phyloP scores from a whole-genome alignment of 2,797 vertebrate species.

The Sebastes flavidus region DNA sequence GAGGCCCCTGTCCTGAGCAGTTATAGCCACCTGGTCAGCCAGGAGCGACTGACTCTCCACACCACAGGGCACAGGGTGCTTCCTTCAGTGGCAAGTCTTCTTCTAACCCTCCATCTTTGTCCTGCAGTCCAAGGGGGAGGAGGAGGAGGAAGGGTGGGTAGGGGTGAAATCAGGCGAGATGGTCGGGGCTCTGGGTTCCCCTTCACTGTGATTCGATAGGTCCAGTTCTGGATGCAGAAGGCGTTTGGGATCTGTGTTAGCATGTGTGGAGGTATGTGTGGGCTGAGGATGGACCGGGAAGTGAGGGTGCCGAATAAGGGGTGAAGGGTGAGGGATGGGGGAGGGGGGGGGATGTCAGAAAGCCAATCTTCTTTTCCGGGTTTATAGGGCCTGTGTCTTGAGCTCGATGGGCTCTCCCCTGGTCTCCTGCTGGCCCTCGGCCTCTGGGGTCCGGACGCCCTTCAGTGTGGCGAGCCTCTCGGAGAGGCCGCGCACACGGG shows the following conservation, averaged over 20 bases:
- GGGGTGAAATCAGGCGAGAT: slow-evolving; percentile 30
- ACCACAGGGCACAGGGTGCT: slow-evolving; percentile 60
- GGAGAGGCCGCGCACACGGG: slow-evolving; percentile 88
- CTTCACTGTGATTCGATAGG: slow-evolving; percentile 45
- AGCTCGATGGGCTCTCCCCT: slow-evolving; percentile 91
- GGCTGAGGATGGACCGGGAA: slow-evolving; percentile 58
- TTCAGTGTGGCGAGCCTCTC: slow-evolving; percentile 92
- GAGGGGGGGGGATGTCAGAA: slow-evolving; percentile 37
- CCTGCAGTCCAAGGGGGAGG: slow-evolving; percentile 62
- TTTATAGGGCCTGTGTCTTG: slow-evolving; percentile 91
- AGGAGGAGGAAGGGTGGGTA: slow-evolving; percentile 14
- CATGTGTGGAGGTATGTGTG: slow-evolving; percentile 57
- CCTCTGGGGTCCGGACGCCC: slow-evolving; percentile 83
- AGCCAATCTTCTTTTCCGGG: slow-evolving; percentile 60
- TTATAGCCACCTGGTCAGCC: slow-evolving; percentile 70
- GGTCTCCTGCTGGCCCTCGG: slow-evolving; percentile 84
- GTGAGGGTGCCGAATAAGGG: slow-evolving; percentile 47
- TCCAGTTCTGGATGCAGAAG: slow-evolving; percentile 60
- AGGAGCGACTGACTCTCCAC: slow-evolving; percentile 57
- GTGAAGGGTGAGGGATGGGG: slow-evolving; percentile 29
- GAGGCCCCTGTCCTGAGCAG: slow-evolving; percentile 79
- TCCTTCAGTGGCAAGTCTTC: slow-evolving; percentile 75
- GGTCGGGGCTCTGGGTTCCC: slow-evolving; percentile 52
- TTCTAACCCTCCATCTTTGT: slow-evolving; percentile 74
- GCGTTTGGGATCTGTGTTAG: slow-evolving; percentile 36